Percentiles rank a stretch among this genome's conserved stretches.
phyloP scores from a whole-genome alignment of 1,140 invertebrate species.

The Sipha flava region DNA sequence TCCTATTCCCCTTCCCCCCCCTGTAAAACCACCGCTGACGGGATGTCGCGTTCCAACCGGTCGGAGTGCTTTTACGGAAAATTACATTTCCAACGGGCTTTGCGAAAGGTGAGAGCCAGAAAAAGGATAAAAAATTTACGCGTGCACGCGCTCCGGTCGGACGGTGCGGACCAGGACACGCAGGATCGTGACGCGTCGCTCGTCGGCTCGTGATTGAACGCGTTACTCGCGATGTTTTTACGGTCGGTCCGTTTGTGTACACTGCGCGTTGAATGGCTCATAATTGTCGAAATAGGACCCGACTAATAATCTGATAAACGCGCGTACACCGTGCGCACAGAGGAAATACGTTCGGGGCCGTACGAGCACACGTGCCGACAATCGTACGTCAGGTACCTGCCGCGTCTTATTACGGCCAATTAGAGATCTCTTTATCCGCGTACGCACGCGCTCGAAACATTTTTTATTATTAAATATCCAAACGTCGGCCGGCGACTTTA shows the following conservation, averaged over 20 bases:
- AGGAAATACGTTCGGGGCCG: background rate
- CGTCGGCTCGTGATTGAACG: background rate
- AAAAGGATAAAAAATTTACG: no score
- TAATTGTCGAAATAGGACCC: background rate
- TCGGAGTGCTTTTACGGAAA: no score
- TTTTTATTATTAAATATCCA: background rate
- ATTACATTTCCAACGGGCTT: no score
- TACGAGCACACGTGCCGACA: background rate
- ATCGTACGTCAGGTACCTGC: no score
- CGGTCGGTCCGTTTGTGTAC: background rate
- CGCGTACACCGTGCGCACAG: no score
- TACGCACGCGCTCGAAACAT: background rate
- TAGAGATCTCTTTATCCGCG: constrained; percentile 6
- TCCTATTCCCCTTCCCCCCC: no score
- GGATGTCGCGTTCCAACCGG: no score
- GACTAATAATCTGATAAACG: no score
- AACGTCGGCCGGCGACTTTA: background rate
- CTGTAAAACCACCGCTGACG: no score
- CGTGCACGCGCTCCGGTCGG: background rate
- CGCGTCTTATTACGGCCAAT: constrained; percentile 18
- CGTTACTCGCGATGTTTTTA: background rate
- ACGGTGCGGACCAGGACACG: background rate
- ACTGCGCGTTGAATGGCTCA: background rate
- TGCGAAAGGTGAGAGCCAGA: no score
- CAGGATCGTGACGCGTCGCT: no score